Evolutionary conservation across 2,797 vertebrate species (phyloP).

Genomic region (Lithobates sylvaticus): DNA sequence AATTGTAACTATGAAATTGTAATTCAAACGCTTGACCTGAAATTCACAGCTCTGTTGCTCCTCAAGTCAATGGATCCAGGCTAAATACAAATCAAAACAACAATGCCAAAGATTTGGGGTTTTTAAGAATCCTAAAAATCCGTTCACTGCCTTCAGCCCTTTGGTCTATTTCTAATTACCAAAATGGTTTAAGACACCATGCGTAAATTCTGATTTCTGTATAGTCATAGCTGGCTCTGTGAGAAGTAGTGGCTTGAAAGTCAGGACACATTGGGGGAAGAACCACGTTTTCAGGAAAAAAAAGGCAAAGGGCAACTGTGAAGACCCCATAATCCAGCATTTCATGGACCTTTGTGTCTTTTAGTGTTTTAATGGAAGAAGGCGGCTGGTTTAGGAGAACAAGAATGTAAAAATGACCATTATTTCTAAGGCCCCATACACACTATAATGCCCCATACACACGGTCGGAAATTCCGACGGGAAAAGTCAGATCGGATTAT

Average conservation of each 20-base stretch:
- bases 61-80: constrained; percentile 15
- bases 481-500: too few species aligned
- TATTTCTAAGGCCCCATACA: too few species aligned
- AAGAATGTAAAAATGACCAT: neutral
- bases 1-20: neutral
- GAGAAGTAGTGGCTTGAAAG: constrained; percentile 24
- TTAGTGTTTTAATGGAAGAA: constrained; percentile 5
- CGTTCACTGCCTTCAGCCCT: constrained; percentile 26
- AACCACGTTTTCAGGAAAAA: neutral
- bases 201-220: constrained; percentile 4
- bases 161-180: constrained; percentile 37
- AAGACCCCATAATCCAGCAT: constrained; percentile 44
- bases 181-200: constrained; percentile 43
- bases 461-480: too few species aligned
- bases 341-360: constrained; percentile 13
- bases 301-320: constrained; percentile 11
- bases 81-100: constrained; percentile 43
- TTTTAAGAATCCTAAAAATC: constrained; percentile 19
- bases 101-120: constrained; percentile 34
- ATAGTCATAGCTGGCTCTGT: neutral
- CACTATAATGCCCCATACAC: too few species aligned
- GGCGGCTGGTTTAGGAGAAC: neutral
- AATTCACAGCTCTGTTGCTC: neutral
- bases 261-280: constrained; percentile 18
- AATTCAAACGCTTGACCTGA: neutral